Evolutionary conservation across 2,797 vertebrate genomes (phyloP), one percentile per base, ranked within the genome.

Genomic region (Danio aesculapii): DNA sequence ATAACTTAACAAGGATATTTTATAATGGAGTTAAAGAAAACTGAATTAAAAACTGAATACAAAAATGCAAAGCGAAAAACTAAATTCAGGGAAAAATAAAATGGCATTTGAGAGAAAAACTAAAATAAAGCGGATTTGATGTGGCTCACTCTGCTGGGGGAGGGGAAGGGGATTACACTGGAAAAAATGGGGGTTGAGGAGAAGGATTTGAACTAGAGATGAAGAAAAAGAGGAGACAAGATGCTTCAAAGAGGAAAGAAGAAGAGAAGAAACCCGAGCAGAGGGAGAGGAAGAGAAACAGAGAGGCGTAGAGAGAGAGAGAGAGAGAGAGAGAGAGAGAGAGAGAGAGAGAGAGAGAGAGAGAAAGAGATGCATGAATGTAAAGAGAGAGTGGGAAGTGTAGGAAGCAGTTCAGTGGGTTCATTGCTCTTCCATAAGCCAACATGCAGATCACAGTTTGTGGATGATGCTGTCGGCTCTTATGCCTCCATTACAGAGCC

Each of bases 341-440:
- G 39, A 81, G 67, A 78, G 55, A 62, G 47, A 0, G 14, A 79
- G 64, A 68, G 44, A 55, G 53, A 46, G 39, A 43, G 14, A 11
- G 63, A 49, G 58, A 50, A 16, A 64, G 72, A 43, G 39, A 74
- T 14, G 53, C 19, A 55, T 58, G 52, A 59, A 75, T 49, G 39
- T 68, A 63, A 44, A 84, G 21, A 47, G 53, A 53, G 91, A 90
- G 88, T 88, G 77, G 87, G 87, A 82, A 76, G 74, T 74, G 69
- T 73, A 67, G 69, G 63, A 75, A 52, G n/a, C 57, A 68, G 83
- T 77, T 81, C 66, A 53, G 11, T 80, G 61, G 71, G 77, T 83
- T 76, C 67, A 75, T 79, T 66, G 61, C 80, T 82, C 84, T 75
- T 75, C 64, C 77, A 80, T 80, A 84, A 84, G 59, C 64, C 77